A percentile compares a stretch with the other conserved stretches of the same genome.
These are phyloP conservation scores for Dasyurus viverrinus DNA, from an alignment of 2,113 vertebrate species.

Conservation along the genomic window DNA sequence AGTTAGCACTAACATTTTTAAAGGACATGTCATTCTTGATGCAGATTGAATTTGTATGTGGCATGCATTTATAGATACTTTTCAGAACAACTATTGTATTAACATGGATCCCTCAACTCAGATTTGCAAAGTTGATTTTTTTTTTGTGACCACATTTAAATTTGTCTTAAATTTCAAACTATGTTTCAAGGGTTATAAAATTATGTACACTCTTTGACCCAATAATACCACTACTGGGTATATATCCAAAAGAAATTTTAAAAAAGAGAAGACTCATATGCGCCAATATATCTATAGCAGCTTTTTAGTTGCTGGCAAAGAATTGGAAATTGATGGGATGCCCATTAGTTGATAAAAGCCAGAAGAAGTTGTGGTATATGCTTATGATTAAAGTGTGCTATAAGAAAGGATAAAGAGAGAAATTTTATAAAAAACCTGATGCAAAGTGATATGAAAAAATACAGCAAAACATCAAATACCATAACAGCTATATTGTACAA, in stretches of 20 bases:
- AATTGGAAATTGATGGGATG: neutral
- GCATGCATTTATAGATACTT: neutral
- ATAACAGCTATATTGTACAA: neutral
- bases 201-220: neutral
- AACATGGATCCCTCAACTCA: neutral
- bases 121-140: neutral
- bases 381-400: neutral
- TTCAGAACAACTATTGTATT: neutral
- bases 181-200: neutral
- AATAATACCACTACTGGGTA: neutral
- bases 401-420: neutral
- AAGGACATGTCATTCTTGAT: neutral
- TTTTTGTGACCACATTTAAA: neutral
- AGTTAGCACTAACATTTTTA: neutral
- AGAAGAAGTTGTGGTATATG: neutral
- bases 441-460: neutral
- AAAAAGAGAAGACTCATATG: neutral
- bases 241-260: neutral
- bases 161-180: neutral
- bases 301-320: neutral
- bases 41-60: neutral
- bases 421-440: neutral
- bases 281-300: neutral
- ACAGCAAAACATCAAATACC: neutral
- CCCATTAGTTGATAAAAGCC: neutral